These are phyloP conservation scores for Philonicus albiceps DNA, from an alignment of 2,888 invertebrate genomes.

Conservation along the genomic window DNA sequence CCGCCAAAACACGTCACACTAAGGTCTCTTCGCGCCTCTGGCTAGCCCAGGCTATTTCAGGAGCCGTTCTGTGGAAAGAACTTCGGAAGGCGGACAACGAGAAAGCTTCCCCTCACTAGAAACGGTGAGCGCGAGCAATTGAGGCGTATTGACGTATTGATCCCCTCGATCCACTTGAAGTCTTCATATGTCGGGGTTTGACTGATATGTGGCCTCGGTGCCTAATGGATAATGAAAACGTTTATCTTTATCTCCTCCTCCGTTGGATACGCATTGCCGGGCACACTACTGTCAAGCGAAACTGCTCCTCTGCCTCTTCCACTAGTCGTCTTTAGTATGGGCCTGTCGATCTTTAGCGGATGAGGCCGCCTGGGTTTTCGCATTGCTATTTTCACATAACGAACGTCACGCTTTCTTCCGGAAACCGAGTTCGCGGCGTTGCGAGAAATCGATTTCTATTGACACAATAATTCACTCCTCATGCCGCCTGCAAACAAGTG, in stretches of 20 bases:
- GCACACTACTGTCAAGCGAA: neutral
- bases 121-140: conserved; percentile 13
- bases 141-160: conserved; percentile 33
- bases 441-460: conserved; percentile 38
- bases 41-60: conserved; percentile 24
- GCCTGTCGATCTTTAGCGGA: neutral
- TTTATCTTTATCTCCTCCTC: conserved; percentile 15
- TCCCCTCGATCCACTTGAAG: conserved; percentile 13
- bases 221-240: conserved; percentile 37
- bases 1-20: conserved; percentile 17
- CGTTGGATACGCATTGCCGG: conserved; percentile 5
- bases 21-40: conserved; percentile 3
- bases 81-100: conserved; percentile 7
- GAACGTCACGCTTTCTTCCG: conserved; percentile 38
- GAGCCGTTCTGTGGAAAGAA: conserved; percentile 29
- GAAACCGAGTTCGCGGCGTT: conserved; percentile 18
- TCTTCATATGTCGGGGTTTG: neutral
- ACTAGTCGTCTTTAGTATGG: neutral
- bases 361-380: neutral
- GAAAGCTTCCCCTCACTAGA: conserved; percentile 23
- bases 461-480: conserved; percentile 5
- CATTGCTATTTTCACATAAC: conserved; percentile 23
- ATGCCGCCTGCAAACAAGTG: neutral
- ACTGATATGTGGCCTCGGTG: conserved; percentile 34
- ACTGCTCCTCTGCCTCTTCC: neutral